Base-by-base conservation (phyloP, 2,888 invertebrate species). In the Rhogogaster chlorosoma region DNA sequence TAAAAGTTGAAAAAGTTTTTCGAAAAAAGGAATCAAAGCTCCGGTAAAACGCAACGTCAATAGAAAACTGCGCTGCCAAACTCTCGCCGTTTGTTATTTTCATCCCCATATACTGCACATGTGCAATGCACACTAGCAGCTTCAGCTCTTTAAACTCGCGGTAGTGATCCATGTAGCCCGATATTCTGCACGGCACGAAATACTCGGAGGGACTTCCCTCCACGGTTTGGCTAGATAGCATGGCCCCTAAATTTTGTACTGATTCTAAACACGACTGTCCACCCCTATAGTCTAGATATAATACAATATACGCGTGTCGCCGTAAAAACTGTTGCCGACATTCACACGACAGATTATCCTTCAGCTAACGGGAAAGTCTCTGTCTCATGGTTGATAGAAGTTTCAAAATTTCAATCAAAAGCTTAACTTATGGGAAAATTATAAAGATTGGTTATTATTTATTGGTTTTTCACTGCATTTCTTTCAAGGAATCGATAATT, bases 291-390 rank as follows among this genome's bases (percentile, higher is more conserved):
- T 32, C 32, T 67, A 73, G 9, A 38, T 71, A 29, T 45, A 15
- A 70, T 36, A 36, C 36, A 70, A 70, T 70, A 36, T n/a, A 70
- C 70, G 32, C 70, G 22, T 70, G 18, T 73, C 71, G 26, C 42
- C 71, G 71, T 73, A 70, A 70, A 70, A 70, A 22, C 29, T 22
- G 71, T 22, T 12, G 42, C 36, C 71, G 42, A 73, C 71, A 38
- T 42, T 42, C 42, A 42, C 71, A 73, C 71, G 71, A 38, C 71
- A 42, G 42, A 73, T 73, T 73, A 73, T 73, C 42, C 71, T 38
- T 0, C 42, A n/a, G 32, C 3, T 45, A 42, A 1, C n/a, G 10
- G 38, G 10, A 42, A 73, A 71, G 71, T 71, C 22, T 42, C 67
- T 67, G 67, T 32, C 32, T 26, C 67, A 18, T 67, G 6, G 10